Percentiles rank a stretch among this genome's conserved stretches.
These are phyloP conservation scores for Abscondita cerata DNA, from an alignment of 2,888 invertebrate species.

Conservation along the genomic window DNA sequence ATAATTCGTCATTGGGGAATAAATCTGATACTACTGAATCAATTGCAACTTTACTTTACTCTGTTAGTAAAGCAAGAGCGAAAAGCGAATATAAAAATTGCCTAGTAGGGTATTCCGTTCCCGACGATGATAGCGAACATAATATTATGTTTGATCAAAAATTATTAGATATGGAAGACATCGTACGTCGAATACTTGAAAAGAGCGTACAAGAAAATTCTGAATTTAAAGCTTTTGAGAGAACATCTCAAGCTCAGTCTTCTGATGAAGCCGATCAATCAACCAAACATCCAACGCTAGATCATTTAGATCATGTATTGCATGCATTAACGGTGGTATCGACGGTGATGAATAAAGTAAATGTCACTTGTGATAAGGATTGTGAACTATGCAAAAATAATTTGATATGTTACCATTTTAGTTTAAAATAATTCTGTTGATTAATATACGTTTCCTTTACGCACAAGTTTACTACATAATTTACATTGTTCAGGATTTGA, in stretches of 20 bases:
- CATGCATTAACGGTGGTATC: background rate
- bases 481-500: no score
- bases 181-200: slow-evolving; percentile 12
- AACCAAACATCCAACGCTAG: background rate
- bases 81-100: background rate
- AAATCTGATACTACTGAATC: background rate
- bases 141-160: slow-evolving; percentile 14
- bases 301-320: background rate
- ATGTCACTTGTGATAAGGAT: background rate
- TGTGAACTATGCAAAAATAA: background rate
- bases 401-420: background rate
- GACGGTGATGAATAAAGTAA: background rate
- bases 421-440: no score
- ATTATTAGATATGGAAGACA: slow-evolving; percentile 22
- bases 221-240: background rate
- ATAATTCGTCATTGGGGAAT: background rate
- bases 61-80: background rate
- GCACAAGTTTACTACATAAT: no score
- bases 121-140: background rate
- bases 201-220: slow-evolving; percentile 11
- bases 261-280: background rate
- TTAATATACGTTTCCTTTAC: no score
- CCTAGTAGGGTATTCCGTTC: background rate
- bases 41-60: background rate
- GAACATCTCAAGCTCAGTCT: background rate